Base-by-base conservation (phyloP, 1,140 invertebrate species). In the Anoplolepis gracilipes region DNA sequence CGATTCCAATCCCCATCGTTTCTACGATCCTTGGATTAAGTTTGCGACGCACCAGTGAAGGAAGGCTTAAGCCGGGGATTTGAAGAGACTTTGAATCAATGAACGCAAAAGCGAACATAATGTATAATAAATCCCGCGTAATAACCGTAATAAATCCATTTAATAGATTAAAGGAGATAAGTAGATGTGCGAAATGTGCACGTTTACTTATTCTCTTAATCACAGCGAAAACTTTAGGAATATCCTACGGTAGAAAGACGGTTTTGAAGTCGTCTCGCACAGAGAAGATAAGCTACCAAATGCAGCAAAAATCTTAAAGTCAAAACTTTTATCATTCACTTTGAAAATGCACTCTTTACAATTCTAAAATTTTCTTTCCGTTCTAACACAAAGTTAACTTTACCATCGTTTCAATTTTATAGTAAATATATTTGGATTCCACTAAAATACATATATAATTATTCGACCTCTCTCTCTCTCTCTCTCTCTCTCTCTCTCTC, bases 21-120 rank as follows among this genome's bases (percentile, higher is more conserved):
- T 19, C 69, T 36, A 33, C 76, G 72, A 89, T 73, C 67, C 84
- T 75, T 53, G 62, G 77, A 89, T 88, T 88, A 89, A 88, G 73
- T 84, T 76, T 53, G 73, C 64, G 42, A 46, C 76, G 76, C 62
- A 55, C n/a, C 55, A 22, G 30, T 46, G 79, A 76, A 64, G 49
- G 36, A 30, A 61, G 30, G 16, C 59, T 84, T 72, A 81, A 81
- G 36, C 67, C 25, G 65, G 25, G 59, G 65, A 81, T 25, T 22
- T 22, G 16, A 19, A 70, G 62, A 55, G 77, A 70, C 49, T 57
- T 72, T 81, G 49, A 81, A 72, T 81, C 78, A 81, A 59, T 81
- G 25, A 57, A 46, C 49, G 49, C 46, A 55, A 22, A 28, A 13
- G 30, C n/a, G 59, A 79, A 39, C 62, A 39, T 55, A 69, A 79